phyloP scores from a whole-genome alignment of 2,797 vertebrate species.

The Vespertilio murinus region DNA sequence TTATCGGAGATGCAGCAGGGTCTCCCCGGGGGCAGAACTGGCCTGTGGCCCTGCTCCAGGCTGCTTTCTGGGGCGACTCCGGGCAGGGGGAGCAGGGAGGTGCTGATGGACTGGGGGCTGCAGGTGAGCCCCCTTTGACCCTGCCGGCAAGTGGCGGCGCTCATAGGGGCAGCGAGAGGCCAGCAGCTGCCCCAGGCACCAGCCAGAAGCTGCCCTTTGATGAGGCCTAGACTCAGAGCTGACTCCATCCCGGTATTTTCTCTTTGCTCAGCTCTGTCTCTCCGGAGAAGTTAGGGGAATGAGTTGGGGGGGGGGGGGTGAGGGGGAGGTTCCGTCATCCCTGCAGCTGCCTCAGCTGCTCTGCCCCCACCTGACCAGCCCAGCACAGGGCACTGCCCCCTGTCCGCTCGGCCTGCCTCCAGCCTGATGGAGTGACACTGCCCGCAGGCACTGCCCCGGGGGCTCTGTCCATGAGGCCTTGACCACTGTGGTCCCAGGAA shows the following conservation, averaged over 20 bases:
- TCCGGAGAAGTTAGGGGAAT: not conserved
- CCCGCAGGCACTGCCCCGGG: not conserved
- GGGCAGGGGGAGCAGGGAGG: not conserved
- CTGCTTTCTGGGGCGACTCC: not conserved
- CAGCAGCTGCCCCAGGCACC: not conserved
- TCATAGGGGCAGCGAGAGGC: not conserved
- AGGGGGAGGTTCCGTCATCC: not conserved
- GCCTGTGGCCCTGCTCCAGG: not conserved
- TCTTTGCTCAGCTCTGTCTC: not conserved
- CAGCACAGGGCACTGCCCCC: not conserved
- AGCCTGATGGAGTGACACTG: too few relatives aligned
- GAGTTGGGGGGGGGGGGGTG: too few relatives aligned
- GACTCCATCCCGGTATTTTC: not conserved
- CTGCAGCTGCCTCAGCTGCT: not conserved
- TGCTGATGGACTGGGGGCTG: not conserved
- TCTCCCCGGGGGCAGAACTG: not conserved
- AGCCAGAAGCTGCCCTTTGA: not conserved
- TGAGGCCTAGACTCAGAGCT: not conserved
- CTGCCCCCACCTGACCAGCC: not conserved
- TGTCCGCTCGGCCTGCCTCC: not conserved
- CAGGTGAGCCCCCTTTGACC: not conserved
- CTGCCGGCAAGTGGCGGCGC: not conserved
- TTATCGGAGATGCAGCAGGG: constrained; percentile 12
- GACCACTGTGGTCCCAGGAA: not conserved
- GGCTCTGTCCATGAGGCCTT: not conserved